Evolutionary conservation across 2,797 vertebrate species (phyloP), one percentile per base, ranked within the genome.

Genomic region (Anguilla megastoma): DNA sequence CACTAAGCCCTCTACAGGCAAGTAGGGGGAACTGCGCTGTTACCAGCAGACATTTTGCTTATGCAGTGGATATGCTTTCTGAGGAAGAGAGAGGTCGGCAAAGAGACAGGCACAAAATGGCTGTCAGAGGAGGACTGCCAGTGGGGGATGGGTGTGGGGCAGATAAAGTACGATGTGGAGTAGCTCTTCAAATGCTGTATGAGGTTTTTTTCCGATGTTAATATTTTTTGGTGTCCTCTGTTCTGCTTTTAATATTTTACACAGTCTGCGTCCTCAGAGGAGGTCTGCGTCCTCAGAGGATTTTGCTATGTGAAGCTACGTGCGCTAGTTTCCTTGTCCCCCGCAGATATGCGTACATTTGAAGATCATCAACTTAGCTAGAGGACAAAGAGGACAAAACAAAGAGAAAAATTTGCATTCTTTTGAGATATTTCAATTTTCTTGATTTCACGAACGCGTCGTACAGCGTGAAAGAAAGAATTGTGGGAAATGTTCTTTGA

Each of bases 81-180:
- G 71, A 82, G 63, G 21, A 24, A 66, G 63, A 79, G 36, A 79
- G 79, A 82, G 79, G 41, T 82, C 30, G 36, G 45, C 50, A 50
- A 48, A 58, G 79, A 82, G 36, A 56, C 24, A 30, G 80, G 21
- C 60, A 66, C 33, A 82, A 87, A 87, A 87, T 87, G 86, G 86
- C 58, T 87, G 80, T n/a, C 79, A 45, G 52, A 80, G 41, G 79
- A 82, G 79, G 79, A 48, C 74, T 79, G 74, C 30, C 3, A 36
- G 74, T 79, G 74, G 79, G 79, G 18, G 79, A 82, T 82, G 79
- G 79, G 79, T 24, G 79, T 82, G 8, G 79, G 45, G 16, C 79
- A 82, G 21, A 8, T 48, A n/a, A 48, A 82, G 21, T 21, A 82
- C 18, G 41, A 79, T 36, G 14, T 16, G 10, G 74, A 50, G 21